Conservation (phyloP, 2,888 invertebrate species). For the Luffia ferchaultella region DNA sequence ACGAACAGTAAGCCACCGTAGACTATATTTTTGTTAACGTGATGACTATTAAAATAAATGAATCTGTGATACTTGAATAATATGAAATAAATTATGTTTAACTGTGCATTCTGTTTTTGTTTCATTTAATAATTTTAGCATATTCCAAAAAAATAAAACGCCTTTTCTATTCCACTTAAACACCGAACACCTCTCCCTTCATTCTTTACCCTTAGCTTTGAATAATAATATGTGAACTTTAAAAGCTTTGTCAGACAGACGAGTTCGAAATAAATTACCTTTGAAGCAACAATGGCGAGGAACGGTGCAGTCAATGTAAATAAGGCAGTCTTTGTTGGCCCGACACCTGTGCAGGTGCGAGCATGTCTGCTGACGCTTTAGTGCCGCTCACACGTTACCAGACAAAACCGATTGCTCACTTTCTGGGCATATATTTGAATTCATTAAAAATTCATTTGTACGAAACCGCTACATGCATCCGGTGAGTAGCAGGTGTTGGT, state of each 20-base stretch:
- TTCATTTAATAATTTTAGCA: constrained; percentile 19
- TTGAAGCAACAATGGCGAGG: constrained; percentile 21
- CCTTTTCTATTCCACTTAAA: too few relatives aligned
- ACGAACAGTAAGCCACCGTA: constrained; percentile 7
- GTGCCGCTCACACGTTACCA: constrained; percentile 27
- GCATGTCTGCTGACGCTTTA: constrained; percentile 29
- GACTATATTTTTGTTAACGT: constrained; percentile 61
- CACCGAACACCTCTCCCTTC: background rate
- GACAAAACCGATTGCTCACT: constrained; percentile 4
- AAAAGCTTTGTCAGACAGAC: constrained; percentile 23
- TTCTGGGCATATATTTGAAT: constrained; percentile 42
- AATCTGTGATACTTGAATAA: constrained; percentile 66
- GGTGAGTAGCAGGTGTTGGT: background rate
- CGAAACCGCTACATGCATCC: background rate
- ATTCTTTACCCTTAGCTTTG: background rate
- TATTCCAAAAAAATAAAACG: too few relatives aligned
- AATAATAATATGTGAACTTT: constrained; percentile 4
- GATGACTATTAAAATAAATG: constrained; percentile 64
- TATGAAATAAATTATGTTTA: constrained; percentile 66
- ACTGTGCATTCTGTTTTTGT: constrained; percentile 45
- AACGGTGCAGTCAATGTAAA: constrained; percentile 23
- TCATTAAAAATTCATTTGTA: constrained; percentile 43
- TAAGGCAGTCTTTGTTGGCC: constrained; percentile 13
- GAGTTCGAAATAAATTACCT: constrained; percentile 26
- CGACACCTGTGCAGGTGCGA: constrained; percentile 36